Conservation (phyloP, 1,140 invertebrate species). For the Drosophila rufa region DNA sequence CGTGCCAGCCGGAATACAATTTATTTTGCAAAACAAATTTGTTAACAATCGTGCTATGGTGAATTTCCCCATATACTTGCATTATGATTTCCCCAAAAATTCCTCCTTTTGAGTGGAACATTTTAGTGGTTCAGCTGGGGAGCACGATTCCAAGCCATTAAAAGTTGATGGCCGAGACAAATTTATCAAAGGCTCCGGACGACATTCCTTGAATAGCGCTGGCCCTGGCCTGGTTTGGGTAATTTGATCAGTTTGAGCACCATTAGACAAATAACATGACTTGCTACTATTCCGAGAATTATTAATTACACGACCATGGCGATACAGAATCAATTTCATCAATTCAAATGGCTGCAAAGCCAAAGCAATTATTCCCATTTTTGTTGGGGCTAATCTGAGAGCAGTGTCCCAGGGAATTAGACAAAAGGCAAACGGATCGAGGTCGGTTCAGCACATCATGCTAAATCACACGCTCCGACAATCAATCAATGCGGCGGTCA, state of each 20-base stretch:
- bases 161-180: slow-evolving; percentile 16
- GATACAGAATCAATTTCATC: slow-evolving; percentile 46
- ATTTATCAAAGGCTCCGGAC: neutral
- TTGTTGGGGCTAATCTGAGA: slow-evolving; percentile 16
- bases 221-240: neutral
- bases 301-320: slow-evolving; percentile 39
- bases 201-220: neutral
- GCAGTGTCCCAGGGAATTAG: slow-evolving; percentile 12
- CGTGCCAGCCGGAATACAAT: slow-evolving; percentile 15
- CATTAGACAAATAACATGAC: slow-evolving; percentile 74
- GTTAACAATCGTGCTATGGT: slow-evolving; percentile 4
- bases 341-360: slow-evolving; percentile 38
- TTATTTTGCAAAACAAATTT: slow-evolving; percentile 25
- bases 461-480: slow-evolving; percentile 44
- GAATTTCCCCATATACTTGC: neutral
- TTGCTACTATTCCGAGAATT: slow-evolving; percentile 44
- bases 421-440: slow-evolving; percentile 32
- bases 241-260: slow-evolving; percentile 35
- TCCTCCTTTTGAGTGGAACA: neutral
- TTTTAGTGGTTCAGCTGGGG: slow-evolving; percentile 10
- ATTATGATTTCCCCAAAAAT: slow-evolving; percentile 3
- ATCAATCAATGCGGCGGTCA: slow-evolving; percentile 68
- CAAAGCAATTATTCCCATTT: slow-evolving; percentile 58
- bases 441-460: slow-evolving; percentile 13
- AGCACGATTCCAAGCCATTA: slow-evolving; percentile 21